A percentile compares a stretch with the other conserved stretches of the same genome.
phyloP scores from a whole-genome alignment of 2,113 vertebrate genomes.

The Dissostichus mawsoni region DNA sequence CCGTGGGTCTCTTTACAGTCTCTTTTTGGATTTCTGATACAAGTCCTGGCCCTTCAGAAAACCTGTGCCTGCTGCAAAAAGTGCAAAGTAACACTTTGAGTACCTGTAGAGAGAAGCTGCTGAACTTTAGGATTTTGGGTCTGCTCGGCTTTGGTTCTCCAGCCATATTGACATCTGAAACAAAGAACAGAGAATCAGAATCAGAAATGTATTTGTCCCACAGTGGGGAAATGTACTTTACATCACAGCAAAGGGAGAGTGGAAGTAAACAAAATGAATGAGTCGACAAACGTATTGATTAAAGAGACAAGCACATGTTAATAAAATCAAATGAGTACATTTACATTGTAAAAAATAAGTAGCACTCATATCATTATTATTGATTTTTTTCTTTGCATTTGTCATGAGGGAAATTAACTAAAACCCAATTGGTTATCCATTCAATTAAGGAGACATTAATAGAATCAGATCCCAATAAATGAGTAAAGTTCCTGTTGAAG shows the following conservation, averaged over 20 bases:
- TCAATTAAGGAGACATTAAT: neutral
- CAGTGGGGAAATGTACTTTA: too few relatives aligned
- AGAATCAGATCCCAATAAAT: too few relatives aligned
- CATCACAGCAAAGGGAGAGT: too few relatives aligned
- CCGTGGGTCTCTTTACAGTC: neutral
- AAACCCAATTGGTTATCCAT: neutral
- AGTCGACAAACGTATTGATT: too few relatives aligned
- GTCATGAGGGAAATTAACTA: neutral
- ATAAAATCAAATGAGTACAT: too few relatives aligned
- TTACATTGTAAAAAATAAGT: too few relatives aligned
- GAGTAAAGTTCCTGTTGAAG: too few relatives aligned
- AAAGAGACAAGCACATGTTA: too few relatives aligned
- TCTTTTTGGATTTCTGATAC: neutral
- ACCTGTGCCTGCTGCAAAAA: neutral
- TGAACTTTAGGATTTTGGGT: constrained; percentile 91
- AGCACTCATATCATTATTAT: too few relatives aligned
- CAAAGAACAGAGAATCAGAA: too few relatives aligned
- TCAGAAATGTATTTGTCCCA: too few relatives aligned
- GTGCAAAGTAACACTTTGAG: neutral
- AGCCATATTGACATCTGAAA: constrained; percentile 95
- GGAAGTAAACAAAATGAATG: too few relatives aligned
- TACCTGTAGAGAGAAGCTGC: constrained; percentile 92
- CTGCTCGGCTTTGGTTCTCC: constrained; percentile 93
- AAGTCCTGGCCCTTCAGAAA: neutral
- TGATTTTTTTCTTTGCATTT: neutral